These are phyloP conservation scores for Yoshiicerus persimilis DNA, from an alignment of 1,140 invertebrate species.

Conservation along the genomic window DNA sequence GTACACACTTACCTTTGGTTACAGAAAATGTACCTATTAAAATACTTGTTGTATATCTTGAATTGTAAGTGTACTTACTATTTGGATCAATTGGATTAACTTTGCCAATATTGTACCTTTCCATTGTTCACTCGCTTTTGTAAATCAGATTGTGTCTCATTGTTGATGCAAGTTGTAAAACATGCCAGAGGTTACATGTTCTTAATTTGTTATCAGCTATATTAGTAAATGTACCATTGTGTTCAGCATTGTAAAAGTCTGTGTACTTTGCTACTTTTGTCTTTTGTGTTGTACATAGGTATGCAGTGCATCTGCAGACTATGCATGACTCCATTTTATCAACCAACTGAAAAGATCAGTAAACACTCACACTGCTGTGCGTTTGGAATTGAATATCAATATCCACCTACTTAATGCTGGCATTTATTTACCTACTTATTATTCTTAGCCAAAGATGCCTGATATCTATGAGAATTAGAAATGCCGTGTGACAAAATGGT, in stretches of 20 bases:
- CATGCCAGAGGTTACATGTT: constrained; percentile 2
- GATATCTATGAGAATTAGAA: no score
- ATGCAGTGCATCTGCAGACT: neutral
- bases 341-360: neutral
- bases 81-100: neutral
- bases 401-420: neutral
- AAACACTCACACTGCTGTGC: neutral
- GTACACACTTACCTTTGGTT: neutral
- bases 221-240: neutral
- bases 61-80: neutral
- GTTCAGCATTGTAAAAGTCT: no score
- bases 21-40: neutral
- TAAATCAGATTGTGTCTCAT: constrained; percentile 7
- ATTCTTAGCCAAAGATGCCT: no score
- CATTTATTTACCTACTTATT: neutral
- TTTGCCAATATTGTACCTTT: neutral
- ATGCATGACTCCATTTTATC: neutral
- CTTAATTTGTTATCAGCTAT: neutral
- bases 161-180: constrained; percentile 17
- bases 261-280: neutral
- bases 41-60: neutral
- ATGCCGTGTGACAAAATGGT: no score
- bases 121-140: neutral
- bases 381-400: neutral
- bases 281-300: neutral